Conservation (phyloP, 2,797 vertebrate genomes). For the Myotis daubentonii region DNA sequence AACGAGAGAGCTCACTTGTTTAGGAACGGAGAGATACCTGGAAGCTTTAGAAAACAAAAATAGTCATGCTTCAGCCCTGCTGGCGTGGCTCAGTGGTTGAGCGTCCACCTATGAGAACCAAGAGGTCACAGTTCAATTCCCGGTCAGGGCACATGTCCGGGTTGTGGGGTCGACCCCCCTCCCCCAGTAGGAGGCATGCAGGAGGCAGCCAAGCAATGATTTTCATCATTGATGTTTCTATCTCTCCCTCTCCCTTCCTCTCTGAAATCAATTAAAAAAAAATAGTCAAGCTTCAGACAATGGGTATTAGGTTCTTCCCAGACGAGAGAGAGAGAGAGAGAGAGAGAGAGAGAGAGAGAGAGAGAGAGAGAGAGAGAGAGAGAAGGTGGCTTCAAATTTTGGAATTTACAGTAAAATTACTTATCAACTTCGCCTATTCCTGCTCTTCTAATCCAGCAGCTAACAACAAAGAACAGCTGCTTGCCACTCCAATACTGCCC, state of each 20-base stretch:
- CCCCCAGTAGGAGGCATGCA: too few species aligned
- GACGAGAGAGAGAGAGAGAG: too few species aligned
- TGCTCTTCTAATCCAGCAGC: not conserved
- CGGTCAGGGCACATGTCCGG: too few species aligned
- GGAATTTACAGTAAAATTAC: not conserved
- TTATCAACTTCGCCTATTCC: not conserved
- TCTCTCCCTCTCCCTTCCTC: too few species aligned
- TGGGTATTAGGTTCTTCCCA: not conserved
- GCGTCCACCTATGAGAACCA: too few species aligned
- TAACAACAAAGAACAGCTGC: not conserved
- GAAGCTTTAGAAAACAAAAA: slow-evolving; percentile 51
- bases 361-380: too few species aligned
- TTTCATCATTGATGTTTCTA: too few species aligned
- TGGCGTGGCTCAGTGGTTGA: too few species aligned
- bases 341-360: not conserved
- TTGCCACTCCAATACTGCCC: not conserved
- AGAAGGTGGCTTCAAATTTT: not conserved
- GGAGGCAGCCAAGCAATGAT: too few species aligned
- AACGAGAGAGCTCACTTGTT: not conserved
- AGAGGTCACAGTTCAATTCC: too few species aligned
- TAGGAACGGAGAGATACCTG: not conserved
- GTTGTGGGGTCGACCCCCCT: too few species aligned
- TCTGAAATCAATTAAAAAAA: not conserved
- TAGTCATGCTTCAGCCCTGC: not conserved
- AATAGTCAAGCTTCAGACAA: slow-evolving; percentile 9